Evolutionary conservation across 2,113 vertebrate genomes (phyloP).

Genomic region (Chitala chitala): DNA sequence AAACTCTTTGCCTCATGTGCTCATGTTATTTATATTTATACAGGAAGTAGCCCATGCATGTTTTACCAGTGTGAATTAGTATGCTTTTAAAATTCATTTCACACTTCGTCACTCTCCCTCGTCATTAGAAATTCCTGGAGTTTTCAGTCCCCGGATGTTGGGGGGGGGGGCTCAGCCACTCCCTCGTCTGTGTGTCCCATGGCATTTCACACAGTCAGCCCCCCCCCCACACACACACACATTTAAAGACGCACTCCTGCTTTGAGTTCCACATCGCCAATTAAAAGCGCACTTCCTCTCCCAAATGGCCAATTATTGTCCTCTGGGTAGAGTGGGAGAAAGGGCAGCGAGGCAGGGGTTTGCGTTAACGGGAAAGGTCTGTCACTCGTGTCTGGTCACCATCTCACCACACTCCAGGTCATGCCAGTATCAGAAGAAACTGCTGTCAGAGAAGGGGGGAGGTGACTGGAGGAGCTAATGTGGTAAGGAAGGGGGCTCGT

Average conservation of each 20-base stretch:
- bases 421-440: slow-evolving; percentile 21
- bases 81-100: slow-evolving; percentile 1
- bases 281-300: slow-evolving; percentile 60
- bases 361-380: slow-evolving; percentile 47
- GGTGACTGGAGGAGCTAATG: background rate
- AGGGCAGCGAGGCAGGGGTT: slow-evolving; percentile 40
- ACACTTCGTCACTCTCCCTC: slow-evolving; percentile 35
- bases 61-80: slow-evolving; percentile 7
- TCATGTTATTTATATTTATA: background rate
- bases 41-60: background rate
- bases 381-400: slow-evolving; percentile 34
- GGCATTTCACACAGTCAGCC: slow-evolving; percentile 43
- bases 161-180: slow-evolving; percentile 55
- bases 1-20: no score
- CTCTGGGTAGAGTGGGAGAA: slow-evolving; percentile 36
- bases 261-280: slow-evolving; percentile 36
- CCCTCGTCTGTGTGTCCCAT: slow-evolving; percentile 56
- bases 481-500: background rate
- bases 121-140: slow-evolving; percentile 46
- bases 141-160: slow-evolving; percentile 54
- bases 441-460: background rate
- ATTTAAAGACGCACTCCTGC: slow-evolving; percentile 44
- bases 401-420: slow-evolving; percentile 8
- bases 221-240: slow-evolving; percentile 45
- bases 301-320: slow-evolving; percentile 56